Evolutionary conservation across 2,888 invertebrate genomes (phyloP).

Genomic region (Machimus rusticus): DNA sequence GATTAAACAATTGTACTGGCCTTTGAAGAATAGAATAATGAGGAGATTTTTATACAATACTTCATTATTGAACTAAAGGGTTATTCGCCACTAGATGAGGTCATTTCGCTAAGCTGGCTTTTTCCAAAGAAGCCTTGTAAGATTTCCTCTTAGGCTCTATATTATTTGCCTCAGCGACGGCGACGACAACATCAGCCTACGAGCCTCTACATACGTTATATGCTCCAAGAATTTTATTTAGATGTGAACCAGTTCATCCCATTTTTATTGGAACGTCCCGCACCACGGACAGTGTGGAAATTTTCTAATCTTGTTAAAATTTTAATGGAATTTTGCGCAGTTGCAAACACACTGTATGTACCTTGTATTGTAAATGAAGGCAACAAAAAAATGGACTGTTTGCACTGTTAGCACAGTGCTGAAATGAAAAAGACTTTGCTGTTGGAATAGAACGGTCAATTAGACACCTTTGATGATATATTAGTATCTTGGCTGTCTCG

Average conservation of each 20-base stretch:
- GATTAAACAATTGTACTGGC: neutral
- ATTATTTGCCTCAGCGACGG: neutral
- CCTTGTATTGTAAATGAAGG: neutral
- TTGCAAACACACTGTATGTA: neutral
- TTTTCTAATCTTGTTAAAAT: slow-evolving; percentile 30
- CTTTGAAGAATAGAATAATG: neutral
- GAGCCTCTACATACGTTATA: neutral
- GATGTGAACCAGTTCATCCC: slow-evolving; percentile 16
- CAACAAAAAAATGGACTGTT: slow-evolving; percentile 1
- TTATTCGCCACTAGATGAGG: neutral
- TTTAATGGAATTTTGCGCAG: slow-evolving; percentile 33
- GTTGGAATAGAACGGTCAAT: neutral
- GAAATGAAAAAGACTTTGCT: neutral
- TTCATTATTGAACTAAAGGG: neutral
- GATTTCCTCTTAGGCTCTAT: slow-evolving; percentile 25
- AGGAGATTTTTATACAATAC: neutral
- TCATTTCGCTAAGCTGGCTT: neutral
- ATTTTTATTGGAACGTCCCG: slow-evolving; percentile 18
- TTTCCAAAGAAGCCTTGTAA: slow-evolving; percentile 15
- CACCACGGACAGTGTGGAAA: neutral
- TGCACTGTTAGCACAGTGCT: neutral
- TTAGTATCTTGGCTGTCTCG: neutral
- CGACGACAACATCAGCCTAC: neutral
- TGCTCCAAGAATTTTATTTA: slow-evolving; percentile 20
- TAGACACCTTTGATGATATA: neutral